Percentiles rank a stretch among this genome's conserved stretches.
Evolutionary conservation across 1,140 invertebrate genomes (phyloP).

Genomic region (Heliothis virescens): DNA sequence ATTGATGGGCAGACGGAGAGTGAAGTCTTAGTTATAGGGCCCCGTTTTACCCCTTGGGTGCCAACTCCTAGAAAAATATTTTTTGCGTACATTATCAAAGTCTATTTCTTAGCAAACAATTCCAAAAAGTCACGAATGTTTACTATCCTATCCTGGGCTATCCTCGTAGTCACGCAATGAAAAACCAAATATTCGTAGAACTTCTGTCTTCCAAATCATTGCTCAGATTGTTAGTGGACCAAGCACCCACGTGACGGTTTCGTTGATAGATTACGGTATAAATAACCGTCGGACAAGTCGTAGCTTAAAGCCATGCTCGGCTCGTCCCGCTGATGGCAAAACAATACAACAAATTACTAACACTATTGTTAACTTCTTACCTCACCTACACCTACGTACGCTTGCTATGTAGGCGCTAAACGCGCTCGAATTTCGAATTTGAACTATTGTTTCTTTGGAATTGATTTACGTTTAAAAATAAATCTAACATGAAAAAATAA

Average conservation of each 20-base stretch:
- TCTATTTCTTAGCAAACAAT: not conserved
- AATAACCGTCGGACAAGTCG: slow-evolving; percentile 57
- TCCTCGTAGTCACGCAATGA: no score
- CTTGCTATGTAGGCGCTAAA: slow-evolving; percentile 40
- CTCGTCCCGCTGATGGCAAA: slow-evolving; percentile 50
- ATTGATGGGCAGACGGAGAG: no score
- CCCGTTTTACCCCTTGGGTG: no score
- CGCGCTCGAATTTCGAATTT: slow-evolving; percentile 35
- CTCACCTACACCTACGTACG: slow-evolving; percentile 51
- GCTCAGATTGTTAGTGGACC: slow-evolving; percentile 51
- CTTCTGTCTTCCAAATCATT: slow-evolving; percentile 33
- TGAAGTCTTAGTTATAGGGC: no score
- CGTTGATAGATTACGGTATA: slow-evolving; percentile 58
- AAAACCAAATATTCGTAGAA: not conserved
- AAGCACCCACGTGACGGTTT: slow-evolving; percentile 60
- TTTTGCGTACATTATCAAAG: not conserved
- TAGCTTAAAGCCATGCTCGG: slow-evolving; percentile 42
- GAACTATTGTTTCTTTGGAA: slow-evolving; percentile 29
- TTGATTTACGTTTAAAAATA: slow-evolving; percentile 34
- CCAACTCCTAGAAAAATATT: no score
- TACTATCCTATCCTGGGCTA: no score
- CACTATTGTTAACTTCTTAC: slow-evolving; percentile 55
- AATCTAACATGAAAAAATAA: slow-evolving; percentile 6
- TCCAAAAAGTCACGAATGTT: no score
- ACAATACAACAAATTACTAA: slow-evolving; percentile 58